These are phyloP conservation scores for Tauraco erythrolophus DNA, from an alignment of 2,113 vertebrate species.

Conservation along the genomic window DNA sequence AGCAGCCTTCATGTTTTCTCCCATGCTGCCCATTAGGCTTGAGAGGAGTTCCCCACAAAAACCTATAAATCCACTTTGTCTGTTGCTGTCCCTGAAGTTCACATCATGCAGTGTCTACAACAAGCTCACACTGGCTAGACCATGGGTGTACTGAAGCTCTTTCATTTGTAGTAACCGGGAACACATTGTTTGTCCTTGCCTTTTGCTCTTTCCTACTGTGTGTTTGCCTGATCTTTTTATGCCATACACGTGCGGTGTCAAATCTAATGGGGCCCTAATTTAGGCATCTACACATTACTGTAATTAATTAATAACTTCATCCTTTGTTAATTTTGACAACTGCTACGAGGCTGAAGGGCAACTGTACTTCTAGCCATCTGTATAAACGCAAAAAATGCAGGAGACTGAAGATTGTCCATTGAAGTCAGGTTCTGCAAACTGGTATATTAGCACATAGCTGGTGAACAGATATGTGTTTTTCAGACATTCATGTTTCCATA, in stretches of 20 bases:
- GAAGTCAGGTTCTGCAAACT: background rate
- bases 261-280: constrained; percentile 2
- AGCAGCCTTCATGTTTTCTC: background rate
- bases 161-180: background rate
- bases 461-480: background rate
- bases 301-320: constrained; percentile 51
- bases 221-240: constrained; percentile 21
- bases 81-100: background rate
- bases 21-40: background rate
- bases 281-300: background rate
- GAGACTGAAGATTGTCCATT: background rate
- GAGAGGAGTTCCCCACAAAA: background rate
- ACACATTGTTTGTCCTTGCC: background rate
- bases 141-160: background rate
- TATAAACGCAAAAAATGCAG: background rate
- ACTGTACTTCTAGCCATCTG: background rate
- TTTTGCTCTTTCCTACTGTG: background rate
- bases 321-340: constrained; percentile 49
- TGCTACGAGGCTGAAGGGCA: constrained; percentile 20
- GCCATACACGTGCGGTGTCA: background rate
- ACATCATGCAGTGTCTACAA: background rate
- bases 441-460: background rate
- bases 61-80: background rate
- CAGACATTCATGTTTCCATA: background rate
- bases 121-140: background rate